phyloP scores from a whole-genome alignment of 2,888 invertebrate genomes.

The Orthonychiurus folsomi region DNA sequence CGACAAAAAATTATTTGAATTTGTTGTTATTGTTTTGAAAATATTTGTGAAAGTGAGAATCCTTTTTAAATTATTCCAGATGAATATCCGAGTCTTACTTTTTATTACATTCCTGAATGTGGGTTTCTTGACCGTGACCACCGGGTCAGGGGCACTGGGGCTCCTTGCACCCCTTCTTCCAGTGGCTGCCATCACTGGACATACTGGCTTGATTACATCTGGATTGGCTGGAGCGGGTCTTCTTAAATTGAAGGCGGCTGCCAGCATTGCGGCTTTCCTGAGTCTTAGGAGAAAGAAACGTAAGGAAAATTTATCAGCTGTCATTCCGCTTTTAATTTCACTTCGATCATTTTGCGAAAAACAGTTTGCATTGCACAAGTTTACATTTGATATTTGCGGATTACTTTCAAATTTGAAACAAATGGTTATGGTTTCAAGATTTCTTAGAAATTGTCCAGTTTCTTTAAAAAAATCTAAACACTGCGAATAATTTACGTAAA shows the following conservation, averaged over 20 bases:
- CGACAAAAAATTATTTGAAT: too few relatives aligned
- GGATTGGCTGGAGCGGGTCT: conserved; percentile 34
- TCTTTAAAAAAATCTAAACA: too few relatives aligned
- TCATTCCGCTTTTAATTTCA: neutral
- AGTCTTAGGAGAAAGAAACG: conserved; percentile 6
- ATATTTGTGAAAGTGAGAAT: too few relatives aligned
- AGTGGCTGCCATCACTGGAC: conserved; percentile 33
- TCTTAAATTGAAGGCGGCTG: conserved; percentile 36
- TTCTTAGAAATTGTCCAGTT: too few relatives aligned
- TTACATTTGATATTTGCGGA: too few relatives aligned
- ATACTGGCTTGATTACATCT: conserved; percentile 29
- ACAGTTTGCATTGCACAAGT: too few relatives aligned
- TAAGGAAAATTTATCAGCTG: conserved; percentile 7
- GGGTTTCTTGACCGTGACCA: conserved; percentile 23
- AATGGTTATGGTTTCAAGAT: too few relatives aligned
- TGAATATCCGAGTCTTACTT: conserved; percentile 24
- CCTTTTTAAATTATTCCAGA: conserved; percentile 25
- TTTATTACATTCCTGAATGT: conserved; percentile 23
- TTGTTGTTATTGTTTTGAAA: too few relatives aligned
- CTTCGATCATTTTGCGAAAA: neutral
- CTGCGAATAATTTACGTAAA: too few relatives aligned
- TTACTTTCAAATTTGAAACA: too few relatives aligned
- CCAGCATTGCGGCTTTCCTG: conserved; percentile 11
- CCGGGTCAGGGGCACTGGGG: conserved; percentile 25
- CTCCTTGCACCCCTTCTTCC: conserved; percentile 29